Percentiles rank a stretch among this genome's conserved stretches.
phyloP scores from a whole-genome alignment of 2,113 vertebrate species.

The Galeopterus variegatus region DNA sequence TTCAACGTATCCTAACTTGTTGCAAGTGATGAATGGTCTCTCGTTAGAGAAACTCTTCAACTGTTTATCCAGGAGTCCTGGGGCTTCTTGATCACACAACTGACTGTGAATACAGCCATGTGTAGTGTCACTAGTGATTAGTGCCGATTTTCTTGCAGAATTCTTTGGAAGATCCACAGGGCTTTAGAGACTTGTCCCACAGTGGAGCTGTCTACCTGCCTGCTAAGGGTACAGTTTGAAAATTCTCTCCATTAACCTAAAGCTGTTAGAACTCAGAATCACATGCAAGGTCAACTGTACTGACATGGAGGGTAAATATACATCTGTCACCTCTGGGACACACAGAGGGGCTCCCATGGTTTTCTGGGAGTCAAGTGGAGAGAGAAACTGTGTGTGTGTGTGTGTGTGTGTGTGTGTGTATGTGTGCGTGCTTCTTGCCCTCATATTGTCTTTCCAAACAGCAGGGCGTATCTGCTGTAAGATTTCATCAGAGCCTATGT shows the following conservation, averaged over 20 bases:
- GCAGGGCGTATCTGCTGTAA: not conserved
- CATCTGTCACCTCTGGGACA: not conserved
- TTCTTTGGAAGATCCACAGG: conserved; percentile 9
- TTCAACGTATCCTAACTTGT: not conserved
- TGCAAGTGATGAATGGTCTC: not conserved
- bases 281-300: accelerated
- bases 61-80: not conserved
- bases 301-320: not conserved
- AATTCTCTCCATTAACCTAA: not conserved
- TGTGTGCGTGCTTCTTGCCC: accelerated
- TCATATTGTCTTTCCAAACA: not conserved
- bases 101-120: not conserved
- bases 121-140: not conserved
- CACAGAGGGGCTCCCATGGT: not conserved
- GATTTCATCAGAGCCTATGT: not conserved
- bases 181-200: conserved; percentile 33
- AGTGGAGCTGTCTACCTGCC: conserved; percentile 16
- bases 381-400: not conserved
- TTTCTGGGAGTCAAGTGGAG: not conserved
- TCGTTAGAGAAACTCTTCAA: not conserved
- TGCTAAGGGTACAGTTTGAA: not conserved
- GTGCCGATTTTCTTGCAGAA: conserved; percentile 12
- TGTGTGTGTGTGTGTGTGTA: too few relatives aligned
- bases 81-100: conserved; percentile 41
- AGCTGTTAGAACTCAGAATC: conserved; percentile 25